These are phyloP conservation scores for Trypoxylus dichotomus DNA, from an alignment of 1,140 invertebrate species.

Conservation along the genomic window DNA sequence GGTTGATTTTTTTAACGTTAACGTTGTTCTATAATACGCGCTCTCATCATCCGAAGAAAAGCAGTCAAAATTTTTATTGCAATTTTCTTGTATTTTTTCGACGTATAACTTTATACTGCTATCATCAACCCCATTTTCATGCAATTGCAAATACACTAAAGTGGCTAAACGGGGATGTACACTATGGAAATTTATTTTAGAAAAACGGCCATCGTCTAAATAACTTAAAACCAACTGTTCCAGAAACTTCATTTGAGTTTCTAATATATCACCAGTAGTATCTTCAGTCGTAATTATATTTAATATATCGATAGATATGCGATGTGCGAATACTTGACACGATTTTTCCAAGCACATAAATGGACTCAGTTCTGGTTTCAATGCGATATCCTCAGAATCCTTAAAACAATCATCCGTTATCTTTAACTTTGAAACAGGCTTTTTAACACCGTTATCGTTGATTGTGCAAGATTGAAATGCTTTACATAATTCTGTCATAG, in stretches of 20 bases:
- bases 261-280: conserved; percentile 54
- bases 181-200: conserved; percentile 61
- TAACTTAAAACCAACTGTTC: conserved; percentile 68
- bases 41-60: conserved; percentile 54
- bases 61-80: conserved; percentile 53
- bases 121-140: conserved; percentile 26
- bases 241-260: conserved; percentile 65
- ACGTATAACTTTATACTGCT: conserved; percentile 20
- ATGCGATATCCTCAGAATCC: not conserved
- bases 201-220: conserved; percentile 64
- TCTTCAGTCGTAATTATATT: conserved; percentile 48
- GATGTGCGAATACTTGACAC: conserved; percentile 67
- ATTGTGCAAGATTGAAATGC: conserved; percentile 59
- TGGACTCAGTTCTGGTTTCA: conserved; percentile 49
- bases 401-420: not conserved
- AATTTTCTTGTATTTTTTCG: conserved; percentile 31
- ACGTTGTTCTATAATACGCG: conserved; percentile 31
- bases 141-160: conserved; percentile 50
- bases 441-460: conserved; percentile 47
- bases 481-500: conserved; percentile 60
- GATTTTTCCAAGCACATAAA: conserved; percentile 66
- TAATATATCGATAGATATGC: conserved; percentile 58
- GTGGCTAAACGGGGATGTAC: conserved; percentile 64
- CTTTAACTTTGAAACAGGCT: not conserved
- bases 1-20: conserved; percentile 40